These are phyloP conservation scores for Mycteria americana DNA, from an alignment of 2,797 vertebrate species.

Conservation along the genomic window DNA sequence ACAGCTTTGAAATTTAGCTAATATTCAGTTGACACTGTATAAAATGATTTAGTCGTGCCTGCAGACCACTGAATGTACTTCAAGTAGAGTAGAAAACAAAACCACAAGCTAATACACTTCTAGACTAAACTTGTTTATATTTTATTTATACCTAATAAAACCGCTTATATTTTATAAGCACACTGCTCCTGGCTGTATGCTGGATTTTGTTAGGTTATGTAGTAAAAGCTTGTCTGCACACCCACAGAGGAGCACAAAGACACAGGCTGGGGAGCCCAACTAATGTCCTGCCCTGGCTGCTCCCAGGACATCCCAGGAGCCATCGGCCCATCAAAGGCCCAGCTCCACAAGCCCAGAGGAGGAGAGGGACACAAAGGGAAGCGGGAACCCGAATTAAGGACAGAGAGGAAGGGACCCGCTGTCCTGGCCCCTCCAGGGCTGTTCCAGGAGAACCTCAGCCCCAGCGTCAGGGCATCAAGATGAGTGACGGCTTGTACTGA, in stretches of 20 bases:
- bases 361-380: background rate
- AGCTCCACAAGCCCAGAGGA: background rate
- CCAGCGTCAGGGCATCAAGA: background rate
- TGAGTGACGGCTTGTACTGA: background rate
- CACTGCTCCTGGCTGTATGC: background rate
- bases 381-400: background rate
- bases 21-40: background rate
- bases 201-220: background rate
- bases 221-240: background rate
- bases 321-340: background rate
- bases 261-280: background rate
- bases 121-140: background rate
- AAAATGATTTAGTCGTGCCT: background rate
- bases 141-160: background rate
- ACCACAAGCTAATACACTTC: background rate
- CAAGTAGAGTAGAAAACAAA: background rate
- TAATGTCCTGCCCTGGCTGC: background rate
- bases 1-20: background rate
- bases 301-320: background rate
- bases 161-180: background rate
- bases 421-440: background rate
- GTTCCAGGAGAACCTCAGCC: background rate
- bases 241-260: background rate
- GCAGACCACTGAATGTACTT: background rate
- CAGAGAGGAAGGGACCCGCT: background rate